Conservation (phyloP, 2,888 invertebrate genomes). For the Microctonus aethiopoides region DNA sequence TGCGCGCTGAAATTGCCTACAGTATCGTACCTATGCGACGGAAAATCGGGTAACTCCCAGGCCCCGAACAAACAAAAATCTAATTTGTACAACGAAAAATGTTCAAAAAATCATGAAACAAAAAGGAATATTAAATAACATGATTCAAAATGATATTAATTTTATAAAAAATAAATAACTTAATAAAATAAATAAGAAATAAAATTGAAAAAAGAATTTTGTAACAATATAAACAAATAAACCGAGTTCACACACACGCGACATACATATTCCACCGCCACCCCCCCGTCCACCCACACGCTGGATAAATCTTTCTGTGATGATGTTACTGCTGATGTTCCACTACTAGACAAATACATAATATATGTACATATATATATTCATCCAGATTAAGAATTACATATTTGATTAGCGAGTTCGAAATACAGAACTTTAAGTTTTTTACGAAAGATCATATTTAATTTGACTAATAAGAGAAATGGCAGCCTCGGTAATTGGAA, state of each 20-base stretch:
- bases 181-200: no score
- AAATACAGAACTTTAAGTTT: not conserved
- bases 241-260: not conserved
- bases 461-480: conserved; percentile 12
- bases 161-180: no score
- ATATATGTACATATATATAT: not conserved
- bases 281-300: not conserved
- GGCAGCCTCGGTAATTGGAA: conserved; percentile 16
- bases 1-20: no score
- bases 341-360: not conserved
- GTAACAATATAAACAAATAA: no score
- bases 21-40: no score
- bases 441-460: not conserved
- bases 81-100: no score
- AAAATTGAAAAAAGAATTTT: no score
- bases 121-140: no score
- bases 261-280: not conserved
- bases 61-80: no score
- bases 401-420: conserved; percentile 13
- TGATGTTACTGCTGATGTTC: not conserved
- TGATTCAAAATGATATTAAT: no score
- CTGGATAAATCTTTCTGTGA: not conserved
- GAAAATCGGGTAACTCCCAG: no score
- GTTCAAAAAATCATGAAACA: no score
- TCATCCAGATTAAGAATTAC: not conserved